Evolutionary conservation across 2,113 vertebrate species (phyloP).

Genomic region (Albula goreensis): DNA sequence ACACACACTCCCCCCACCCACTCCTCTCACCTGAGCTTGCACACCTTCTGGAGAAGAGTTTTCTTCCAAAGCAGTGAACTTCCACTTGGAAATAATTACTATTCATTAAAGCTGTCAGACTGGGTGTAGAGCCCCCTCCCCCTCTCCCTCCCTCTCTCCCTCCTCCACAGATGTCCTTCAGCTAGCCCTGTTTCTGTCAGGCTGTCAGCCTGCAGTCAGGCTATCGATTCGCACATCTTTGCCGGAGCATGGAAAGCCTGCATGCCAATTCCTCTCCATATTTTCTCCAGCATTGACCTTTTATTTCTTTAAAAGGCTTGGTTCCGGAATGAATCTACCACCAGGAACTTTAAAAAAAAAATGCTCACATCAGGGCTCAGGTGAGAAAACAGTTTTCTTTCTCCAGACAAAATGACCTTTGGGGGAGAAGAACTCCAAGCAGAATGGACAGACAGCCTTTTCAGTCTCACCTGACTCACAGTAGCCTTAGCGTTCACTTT

Average conservation of each 20-base stretch:
- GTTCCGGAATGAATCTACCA: constrained; percentile 59
- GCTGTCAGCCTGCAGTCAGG: constrained; percentile 64
- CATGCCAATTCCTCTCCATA: constrained; percentile 53
- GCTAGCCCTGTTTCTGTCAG: constrained; percentile 59
- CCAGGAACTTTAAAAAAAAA: constrained; percentile 52
- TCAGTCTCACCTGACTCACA: not conserved
- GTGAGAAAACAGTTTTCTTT: not conserved
- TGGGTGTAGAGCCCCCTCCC: constrained; percentile 28
- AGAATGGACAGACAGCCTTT: not conserved
- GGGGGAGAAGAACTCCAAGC: not conserved
- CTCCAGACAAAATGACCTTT: not conserved
- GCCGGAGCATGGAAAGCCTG: constrained; percentile 56
- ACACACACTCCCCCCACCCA: too few species aligned
- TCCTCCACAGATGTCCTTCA: constrained; percentile 58
- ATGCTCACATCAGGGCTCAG: constrained; percentile 22
- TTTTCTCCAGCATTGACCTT: constrained; percentile 38
- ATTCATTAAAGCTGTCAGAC: constrained; percentile 69
- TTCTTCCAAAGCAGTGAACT: constrained; percentile 37
- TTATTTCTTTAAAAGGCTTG: constrained; percentile 50
- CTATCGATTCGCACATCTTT: constrained; percentile 69
- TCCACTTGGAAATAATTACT: constrained; percentile 65
- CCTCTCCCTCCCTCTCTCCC: constrained; percentile 19
- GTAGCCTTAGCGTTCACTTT: not conserved
- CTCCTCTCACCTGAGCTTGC: not conserved
- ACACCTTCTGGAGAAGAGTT: constrained; percentile 38